phyloP scores from a whole-genome alignment of 2,888 invertebrate genomes.

The Lamproptera curius region DNA sequence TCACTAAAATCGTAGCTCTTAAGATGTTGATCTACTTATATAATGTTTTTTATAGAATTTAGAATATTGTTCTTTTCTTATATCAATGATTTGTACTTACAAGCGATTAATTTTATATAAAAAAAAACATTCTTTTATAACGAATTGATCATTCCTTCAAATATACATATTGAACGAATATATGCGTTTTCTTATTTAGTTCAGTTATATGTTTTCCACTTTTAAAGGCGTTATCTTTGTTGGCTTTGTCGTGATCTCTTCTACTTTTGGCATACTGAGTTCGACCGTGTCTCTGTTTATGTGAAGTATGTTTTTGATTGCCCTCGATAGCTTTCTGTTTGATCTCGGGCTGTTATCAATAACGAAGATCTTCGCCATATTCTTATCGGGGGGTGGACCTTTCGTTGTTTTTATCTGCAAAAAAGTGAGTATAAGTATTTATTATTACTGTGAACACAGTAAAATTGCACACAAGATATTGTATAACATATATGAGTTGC shows the following conservation, averaged over 20 bases:
- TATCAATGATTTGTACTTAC: neutral
- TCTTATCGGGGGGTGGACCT: slow-evolving; percentile 38
- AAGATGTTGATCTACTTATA: neutral
- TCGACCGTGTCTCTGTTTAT: slow-evolving; percentile 61
- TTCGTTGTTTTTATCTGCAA: slow-evolving; percentile 46
- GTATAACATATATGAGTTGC: no score
- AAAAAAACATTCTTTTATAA: neutral
- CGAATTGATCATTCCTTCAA: slow-evolving; percentile 20
- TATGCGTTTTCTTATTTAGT: neutral
- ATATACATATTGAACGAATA: slow-evolving; percentile 9
- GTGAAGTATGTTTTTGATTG: slow-evolving; percentile 57
- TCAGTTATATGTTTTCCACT: slow-evolving; percentile 36
- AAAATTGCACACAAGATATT: no score
- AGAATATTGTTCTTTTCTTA: neutral
- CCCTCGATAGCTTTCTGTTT: slow-evolving; percentile 48
- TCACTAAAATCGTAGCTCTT: neutral
- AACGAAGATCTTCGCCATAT: slow-evolving; percentile 61
- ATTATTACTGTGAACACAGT: no score
- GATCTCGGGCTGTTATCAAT: slow-evolving; percentile 55
- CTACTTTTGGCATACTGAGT: slow-evolving; percentile 50
- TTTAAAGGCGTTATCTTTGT: slow-evolving; percentile 63
- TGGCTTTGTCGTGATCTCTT: slow-evolving; percentile 59
- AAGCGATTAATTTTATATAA: neutral
- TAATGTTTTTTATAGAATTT: neutral
- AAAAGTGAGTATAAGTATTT: no score